Base-by-base conservation (phyloP, 1,140 invertebrate genomes). In the Zaprionus kolodkinae region DNA sequence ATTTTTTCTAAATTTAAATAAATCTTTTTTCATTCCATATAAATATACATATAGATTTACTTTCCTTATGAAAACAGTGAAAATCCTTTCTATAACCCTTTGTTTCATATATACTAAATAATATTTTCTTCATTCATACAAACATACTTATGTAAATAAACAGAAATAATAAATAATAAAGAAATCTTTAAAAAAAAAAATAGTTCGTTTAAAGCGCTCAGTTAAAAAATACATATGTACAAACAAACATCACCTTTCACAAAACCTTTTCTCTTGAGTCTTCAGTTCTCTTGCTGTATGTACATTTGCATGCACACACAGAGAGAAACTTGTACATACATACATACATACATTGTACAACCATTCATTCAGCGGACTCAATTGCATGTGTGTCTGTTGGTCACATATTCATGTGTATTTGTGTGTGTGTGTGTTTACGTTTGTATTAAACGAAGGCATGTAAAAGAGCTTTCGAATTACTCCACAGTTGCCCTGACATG, bases 201-300 rank as follows among this genome's bases (percentile, higher is more conserved):
- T 63, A 59, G 77, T 80, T 73, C 77, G 61, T 77, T 78, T 80
- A 70, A 79, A 80, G 64, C 68, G 79, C 79, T 65, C 63, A 81
- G 13, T 15, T 43, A 9, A 9, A 43, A 7, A 21, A 21, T 21
- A n/a, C 25, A 4, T 6, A 40, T 15, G 65, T 79, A 81, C 68
- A 83, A 83, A 83, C 82, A 88, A 83, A 83, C 82, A 88, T 79
- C 84, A 87, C 84, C 84, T 87, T 87, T 87, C 84, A 87, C 84
- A 87, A 87, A 87, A 88, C 10, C 33, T 35, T 87, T 88, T 80
- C 84, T 84, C 84, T 88, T 68, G 69, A 78, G 78, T 70, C 65
- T 82, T 60, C 63, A 63, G 60, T 68, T 83, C 72, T 85, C 55
- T 73, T 76, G 79, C 27, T 64, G 9, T 48, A 21, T 64, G 12